phyloP scores from a whole-genome alignment of 2,113 vertebrate genomes.

The Zapus hudsonius region DNA sequence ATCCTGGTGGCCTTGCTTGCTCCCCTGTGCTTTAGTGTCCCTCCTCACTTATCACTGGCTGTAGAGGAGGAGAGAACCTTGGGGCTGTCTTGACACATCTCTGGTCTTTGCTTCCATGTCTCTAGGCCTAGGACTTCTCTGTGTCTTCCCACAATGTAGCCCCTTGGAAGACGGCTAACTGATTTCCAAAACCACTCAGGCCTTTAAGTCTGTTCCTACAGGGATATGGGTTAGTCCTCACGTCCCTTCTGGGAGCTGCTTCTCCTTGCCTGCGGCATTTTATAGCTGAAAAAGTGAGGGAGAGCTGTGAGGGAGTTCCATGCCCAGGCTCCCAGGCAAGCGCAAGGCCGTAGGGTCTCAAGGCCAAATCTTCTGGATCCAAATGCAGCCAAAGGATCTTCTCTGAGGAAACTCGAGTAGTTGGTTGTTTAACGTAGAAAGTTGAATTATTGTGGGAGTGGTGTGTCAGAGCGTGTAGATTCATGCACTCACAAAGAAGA shows the following conservation, averaged over 20 bases:
- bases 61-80: not conserved
- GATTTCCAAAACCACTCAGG: not conserved
- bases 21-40: not conserved
- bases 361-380: not conserved
- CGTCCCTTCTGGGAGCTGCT: not conserved
- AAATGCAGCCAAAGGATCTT: not conserved
- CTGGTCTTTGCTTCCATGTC: not conserved
- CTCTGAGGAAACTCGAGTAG: not conserved
- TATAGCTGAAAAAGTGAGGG: not conserved
- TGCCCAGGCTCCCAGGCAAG: no score
- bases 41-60: not conserved
- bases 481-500: rapidly evolving
- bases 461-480: not conserved
- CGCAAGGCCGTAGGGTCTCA: not conserved
- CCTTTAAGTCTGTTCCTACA: not conserved
- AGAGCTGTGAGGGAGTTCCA: rapidly evolving
- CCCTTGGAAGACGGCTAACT: not conserved
- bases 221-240: not conserved
- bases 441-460: not conserved
- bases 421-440: not conserved
- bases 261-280: not conserved
- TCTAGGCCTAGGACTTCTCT: no score
- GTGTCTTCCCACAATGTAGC: not conserved
- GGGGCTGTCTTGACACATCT: rapidly evolving
- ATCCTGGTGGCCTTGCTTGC: not conserved